phyloP scores from a whole-genome alignment of 2,888 invertebrate genomes.

The Cerastis leucographa region DNA sequence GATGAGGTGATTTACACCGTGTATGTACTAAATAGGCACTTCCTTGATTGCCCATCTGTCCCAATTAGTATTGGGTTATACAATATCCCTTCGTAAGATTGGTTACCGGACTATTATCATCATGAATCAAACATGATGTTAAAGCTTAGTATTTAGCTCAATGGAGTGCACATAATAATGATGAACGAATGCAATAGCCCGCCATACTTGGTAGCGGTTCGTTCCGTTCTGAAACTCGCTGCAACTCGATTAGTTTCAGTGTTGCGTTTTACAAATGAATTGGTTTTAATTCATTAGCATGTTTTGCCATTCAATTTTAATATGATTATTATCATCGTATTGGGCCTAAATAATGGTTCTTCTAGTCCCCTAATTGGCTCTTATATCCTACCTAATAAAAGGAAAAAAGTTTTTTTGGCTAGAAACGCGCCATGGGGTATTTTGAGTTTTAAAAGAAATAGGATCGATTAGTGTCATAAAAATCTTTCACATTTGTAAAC shows the following conservation, averaged over 20 bases:
- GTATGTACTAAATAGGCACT: too few relatives aligned
- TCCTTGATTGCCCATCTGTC: neutral
- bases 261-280: constrained; percentile 53
- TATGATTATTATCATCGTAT: neutral
- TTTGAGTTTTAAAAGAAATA: too few relatives aligned
- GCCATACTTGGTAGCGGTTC: constrained; percentile 69
- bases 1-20: too few relatives aligned
- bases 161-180: constrained; percentile 59
- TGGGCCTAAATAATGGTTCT: too few relatives aligned
- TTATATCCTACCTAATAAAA: too few relatives aligned
- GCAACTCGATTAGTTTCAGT: constrained; percentile 57
- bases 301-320: constrained; percentile 10
- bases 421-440: too few relatives aligned
- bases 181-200: constrained; percentile 57
- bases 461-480: too few relatives aligned
- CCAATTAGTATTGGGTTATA: neutral
- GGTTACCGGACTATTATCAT: constrained; percentile 1
- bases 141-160: constrained; percentile 53
- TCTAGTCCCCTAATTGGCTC: too few relatives aligned
- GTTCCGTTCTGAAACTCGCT: constrained; percentile 78
- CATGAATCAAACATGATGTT: neutral
- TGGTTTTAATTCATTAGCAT: constrained; percentile 42
- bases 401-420: too few relatives aligned
- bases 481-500: too few relatives aligned
- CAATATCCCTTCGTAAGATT: neutral